A percentile compares a stretch with the other conserved stretches of the same genome.
Conservation (phyloP, 2,113 vertebrate genomes). For the Corythoichthys intestinalis region DNA sequence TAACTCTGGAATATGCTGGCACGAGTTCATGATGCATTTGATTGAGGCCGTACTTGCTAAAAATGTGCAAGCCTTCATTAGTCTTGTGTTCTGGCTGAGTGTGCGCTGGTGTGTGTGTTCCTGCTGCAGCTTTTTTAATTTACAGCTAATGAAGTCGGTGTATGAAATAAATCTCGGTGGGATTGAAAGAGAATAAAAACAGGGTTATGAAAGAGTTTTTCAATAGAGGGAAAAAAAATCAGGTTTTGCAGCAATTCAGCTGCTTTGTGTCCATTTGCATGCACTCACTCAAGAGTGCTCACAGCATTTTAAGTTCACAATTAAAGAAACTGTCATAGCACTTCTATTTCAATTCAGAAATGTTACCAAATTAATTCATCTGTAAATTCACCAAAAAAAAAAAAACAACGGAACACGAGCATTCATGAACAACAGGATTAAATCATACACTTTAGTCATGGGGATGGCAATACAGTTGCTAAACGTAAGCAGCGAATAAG, state of each 20-base stretch:
- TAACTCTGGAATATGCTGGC: conserved; percentile 3
- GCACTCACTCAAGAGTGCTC: background rate
- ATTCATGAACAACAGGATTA: no score
- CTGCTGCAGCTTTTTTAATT: conserved; percentile 15
- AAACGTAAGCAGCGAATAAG: no score
- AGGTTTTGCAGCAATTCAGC: background rate
- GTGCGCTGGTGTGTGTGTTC: conserved; percentile 11
- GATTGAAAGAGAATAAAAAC: conserved; percentile 11
- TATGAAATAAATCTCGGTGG: conserved; percentile 14
- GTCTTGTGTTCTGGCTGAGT: conserved; percentile 15
- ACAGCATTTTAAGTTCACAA: background rate
- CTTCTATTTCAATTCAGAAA: background rate
- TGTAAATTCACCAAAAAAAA: background rate
- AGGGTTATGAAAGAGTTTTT: conserved; percentile 12
- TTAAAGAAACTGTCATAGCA: background rate
- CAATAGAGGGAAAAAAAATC: conserved; percentile 11
- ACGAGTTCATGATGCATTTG: conserved; percentile 42
- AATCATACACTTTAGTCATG: no score
- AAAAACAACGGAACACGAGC: no score
- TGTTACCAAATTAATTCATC: background rate
- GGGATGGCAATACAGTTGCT: no score
- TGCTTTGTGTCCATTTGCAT: background rate
- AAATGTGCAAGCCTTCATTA: conserved; percentile 10
- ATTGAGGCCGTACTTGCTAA: conserved; percentile 33
- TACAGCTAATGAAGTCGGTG: conserved; percentile 17